Conservation (phyloP, 2,888 invertebrate genomes). For the Cryptus viduatorius region DNA sequence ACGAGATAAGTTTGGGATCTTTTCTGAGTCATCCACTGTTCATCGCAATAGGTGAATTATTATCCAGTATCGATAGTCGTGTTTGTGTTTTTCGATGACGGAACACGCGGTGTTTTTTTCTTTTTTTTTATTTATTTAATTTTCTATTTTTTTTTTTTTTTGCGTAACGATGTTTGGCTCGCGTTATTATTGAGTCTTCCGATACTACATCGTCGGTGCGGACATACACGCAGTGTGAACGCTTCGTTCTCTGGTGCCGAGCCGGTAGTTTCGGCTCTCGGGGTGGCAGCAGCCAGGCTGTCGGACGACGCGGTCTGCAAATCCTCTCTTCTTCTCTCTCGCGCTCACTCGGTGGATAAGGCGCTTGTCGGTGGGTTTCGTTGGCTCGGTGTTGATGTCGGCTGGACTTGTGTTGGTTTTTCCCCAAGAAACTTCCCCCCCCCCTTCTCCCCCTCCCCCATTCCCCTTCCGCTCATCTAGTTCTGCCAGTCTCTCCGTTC, state of each 20-base stretch:
- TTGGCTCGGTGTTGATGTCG: slow-evolving; percentile 24
- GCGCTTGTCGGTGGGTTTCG: slow-evolving; percentile 4
- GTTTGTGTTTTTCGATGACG: not conserved
- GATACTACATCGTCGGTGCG: slow-evolving; percentile 58
- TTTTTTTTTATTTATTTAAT: not conserved
- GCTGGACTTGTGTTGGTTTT: slow-evolving; percentile 17
- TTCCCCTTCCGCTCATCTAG: too few species aligned
- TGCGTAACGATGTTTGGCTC: not conserved
- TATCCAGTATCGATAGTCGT: not conserved
- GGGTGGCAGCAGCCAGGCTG: slow-evolving; percentile 78
- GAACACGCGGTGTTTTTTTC: slow-evolving; percentile 22
- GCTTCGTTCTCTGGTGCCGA: slow-evolving; percentile 76
- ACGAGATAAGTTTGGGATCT: too few species aligned
- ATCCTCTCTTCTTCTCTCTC: slow-evolving; percentile 59
- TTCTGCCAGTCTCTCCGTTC: not conserved
- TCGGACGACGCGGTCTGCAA: slow-evolving; percentile 48
- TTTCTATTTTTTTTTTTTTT: slow-evolving; percentile 22
- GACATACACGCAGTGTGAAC: slow-evolving; percentile 60
- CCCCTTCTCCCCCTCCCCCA: not conserved
- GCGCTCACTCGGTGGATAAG: slow-evolving; percentile 6
- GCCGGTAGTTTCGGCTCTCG: slow-evolving; percentile 82
- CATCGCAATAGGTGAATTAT: too few species aligned
- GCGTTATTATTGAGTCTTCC: slow-evolving; percentile 31
- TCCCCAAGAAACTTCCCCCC: not conserved
- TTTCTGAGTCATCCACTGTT: too few species aligned